phyloP scores from a whole-genome alignment of 2,888 invertebrate species.

The Gastrophysa polygoni region DNA sequence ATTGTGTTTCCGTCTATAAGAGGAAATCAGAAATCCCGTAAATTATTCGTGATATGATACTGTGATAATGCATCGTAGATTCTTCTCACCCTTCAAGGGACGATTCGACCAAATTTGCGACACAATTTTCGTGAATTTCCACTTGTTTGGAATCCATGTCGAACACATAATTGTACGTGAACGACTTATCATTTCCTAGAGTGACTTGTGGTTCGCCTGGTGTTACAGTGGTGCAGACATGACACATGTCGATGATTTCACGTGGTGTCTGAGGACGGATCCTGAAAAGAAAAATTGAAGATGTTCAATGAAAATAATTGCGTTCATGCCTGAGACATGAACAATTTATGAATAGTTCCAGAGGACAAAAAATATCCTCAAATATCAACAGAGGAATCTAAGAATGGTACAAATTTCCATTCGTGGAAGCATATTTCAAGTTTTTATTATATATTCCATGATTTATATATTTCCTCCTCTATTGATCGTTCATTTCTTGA shows the following conservation, averaged over 20 bases:
- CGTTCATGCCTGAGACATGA: too few species aligned
- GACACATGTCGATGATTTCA: conserved; percentile 94
- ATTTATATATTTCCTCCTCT: too few species aligned
- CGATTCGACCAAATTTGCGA: conserved; percentile 85
- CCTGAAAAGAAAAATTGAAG: conserved; percentile 62
- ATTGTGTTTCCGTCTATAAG: too few species aligned
- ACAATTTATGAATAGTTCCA: too few species aligned
- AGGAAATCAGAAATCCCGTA: too few species aligned
- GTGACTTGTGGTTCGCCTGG: conserved; percentile 91
- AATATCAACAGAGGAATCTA: too few species aligned
- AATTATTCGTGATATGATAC: too few species aligned
- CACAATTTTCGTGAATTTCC: conserved; percentile 81
- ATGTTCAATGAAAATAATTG: not conserved
- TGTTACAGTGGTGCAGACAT: conserved; percentile 88
- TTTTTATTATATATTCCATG: too few species aligned
- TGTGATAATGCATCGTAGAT: not conserved
- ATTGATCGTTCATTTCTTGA: too few species aligned
- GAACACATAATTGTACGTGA: conserved; percentile 96
- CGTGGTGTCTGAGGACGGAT: conserved; percentile 93
- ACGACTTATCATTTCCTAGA: conserved; percentile 91
- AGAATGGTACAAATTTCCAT: too few species aligned
- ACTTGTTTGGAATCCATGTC: conserved; percentile 79
- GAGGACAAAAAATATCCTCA: too few species aligned
- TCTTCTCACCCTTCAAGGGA: conserved; percentile 81
- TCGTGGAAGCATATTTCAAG: too few species aligned